Percentiles rank a stretch among this genome's conserved stretches.
Evolutionary conservation across 2,113 vertebrate species (phyloP).

Genomic region (Dasypus novemcinctus): DNA sequence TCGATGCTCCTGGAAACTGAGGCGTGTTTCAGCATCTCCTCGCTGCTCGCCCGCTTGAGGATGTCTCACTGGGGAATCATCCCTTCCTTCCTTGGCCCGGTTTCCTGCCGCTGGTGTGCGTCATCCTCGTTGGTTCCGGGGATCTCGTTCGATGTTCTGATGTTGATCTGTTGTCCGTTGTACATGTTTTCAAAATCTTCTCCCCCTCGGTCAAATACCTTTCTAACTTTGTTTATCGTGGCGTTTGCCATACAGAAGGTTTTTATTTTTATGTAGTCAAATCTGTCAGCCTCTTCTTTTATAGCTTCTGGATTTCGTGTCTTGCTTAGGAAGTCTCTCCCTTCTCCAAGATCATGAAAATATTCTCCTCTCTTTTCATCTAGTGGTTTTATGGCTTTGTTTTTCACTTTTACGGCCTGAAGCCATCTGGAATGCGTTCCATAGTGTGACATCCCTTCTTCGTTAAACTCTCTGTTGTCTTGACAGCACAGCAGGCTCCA

Average conservation of each 20-base stretch:
- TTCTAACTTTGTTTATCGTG: conserved; percentile 35
- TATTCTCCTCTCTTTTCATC: conserved; percentile 61
- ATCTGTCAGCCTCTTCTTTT: conserved; percentile 48
- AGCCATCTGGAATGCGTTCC: conserved; percentile 62
- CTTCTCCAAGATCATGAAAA: conserved; percentile 51
- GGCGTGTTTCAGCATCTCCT: neutral
- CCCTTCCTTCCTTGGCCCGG: neutral
- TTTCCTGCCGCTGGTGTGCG: neutral
- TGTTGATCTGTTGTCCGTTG: neutral
- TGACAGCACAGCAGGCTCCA: neutral
- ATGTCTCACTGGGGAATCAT: neutral
- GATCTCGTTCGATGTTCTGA: neutral
- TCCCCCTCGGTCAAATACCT: neutral
- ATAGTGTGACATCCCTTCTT: conserved; percentile 2
- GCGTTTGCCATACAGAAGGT: neutral
- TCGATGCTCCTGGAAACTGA: neutral
- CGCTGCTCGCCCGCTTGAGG: neutral
- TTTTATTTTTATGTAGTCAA: conserved; percentile 49
- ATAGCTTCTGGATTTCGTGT: conserved; percentile 59
- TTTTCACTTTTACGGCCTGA: conserved; percentile 32
- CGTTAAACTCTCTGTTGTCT: conserved; percentile 4
- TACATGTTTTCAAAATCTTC: conserved; percentile 40
- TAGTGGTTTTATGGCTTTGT: conserved; percentile 62
- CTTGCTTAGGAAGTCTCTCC: conserved; percentile 25
- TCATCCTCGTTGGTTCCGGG: neutral